Evolutionary conservation across 2,113 vertebrate genomes (phyloP), one percentile per base, ranked within the genome.

Genomic region (Cavia porcellus): DNA sequence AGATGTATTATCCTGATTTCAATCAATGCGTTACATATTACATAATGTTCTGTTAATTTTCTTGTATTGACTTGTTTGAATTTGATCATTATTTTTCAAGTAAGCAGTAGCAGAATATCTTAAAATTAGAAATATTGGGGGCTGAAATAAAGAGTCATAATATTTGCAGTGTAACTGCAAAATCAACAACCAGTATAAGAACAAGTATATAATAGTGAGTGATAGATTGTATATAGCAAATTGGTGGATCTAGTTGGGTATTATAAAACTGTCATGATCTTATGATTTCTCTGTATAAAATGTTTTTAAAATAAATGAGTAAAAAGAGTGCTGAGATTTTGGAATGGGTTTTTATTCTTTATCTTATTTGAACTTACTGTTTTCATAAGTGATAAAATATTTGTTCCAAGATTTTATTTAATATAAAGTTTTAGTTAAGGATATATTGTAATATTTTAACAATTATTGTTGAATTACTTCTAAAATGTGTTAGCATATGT

Each of bases 331-430:
- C 20, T 45, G 14, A 55, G 3, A 70, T 12, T 50, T 52, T 47
- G 22, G 7, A 62, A 22, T 88, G 20, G 15, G 3, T 66, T 4
- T 45, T 88, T 57, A 66, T 50, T 75, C 13, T 28, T 25, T 14
- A 68, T 79, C 2, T 24, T 75, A 75, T 42, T 42, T 68, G 11
- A 92, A 75, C 42, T 88, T 79, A 68, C 3, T 80, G 13, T 28
- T 57, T 50, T 92, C n/a, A 79, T 4, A 96, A 89, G 77, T 84
- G 38, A 79, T n/a, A 52, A 94, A 88, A 55, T 91, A 91, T 96
- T 88, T 83, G 70, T 20, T 50, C 8, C 81, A 42, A n/a, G 3
- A 52, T 61, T 96, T 87, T 66, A n/a, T 61, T 68, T 92, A 83
- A 52, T 66, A 92, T n/a, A 47, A 83, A 92, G 10, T 0, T 19